phyloP scores from a whole-genome alignment of 2,113 vertebrate species.

The Plestiodon gilberti region DNA sequence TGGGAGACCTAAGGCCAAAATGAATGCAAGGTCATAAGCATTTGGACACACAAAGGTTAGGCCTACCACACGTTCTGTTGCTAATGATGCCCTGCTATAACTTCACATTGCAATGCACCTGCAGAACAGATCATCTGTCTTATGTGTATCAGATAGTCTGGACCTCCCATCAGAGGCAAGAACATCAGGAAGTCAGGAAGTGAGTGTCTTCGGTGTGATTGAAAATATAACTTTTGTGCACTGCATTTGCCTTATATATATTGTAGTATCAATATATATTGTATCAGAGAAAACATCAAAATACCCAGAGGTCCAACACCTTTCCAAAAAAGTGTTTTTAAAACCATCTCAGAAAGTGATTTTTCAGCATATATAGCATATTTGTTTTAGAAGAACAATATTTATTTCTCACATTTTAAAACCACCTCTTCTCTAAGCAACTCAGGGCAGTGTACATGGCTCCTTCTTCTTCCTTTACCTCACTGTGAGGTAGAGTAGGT shows the following conservation, averaged over 20 bases:
- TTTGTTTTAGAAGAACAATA: not conserved
- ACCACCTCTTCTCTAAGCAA: too few species aligned
- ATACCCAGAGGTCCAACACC: not conserved
- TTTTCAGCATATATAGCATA: not conserved
- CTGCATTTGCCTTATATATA: not conserved
- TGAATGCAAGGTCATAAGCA: not conserved
- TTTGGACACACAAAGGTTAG: slow-evolving; percentile 16
- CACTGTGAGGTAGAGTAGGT: too few species aligned
- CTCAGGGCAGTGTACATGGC: too few species aligned
- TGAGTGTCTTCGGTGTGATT: not conserved
- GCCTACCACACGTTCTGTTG: not conserved
- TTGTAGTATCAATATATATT: too few species aligned
- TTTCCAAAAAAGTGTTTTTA: not conserved
- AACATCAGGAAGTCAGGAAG: not conserved
- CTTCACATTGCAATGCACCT: slow-evolving; percentile 2
- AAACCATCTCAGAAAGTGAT: not conserved
- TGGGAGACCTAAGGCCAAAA: slow-evolving; percentile 3
- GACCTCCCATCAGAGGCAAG: not conserved
- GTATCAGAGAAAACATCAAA: not conserved
- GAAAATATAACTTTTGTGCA: not conserved
- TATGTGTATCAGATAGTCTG: not conserved
- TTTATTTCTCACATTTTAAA: too few species aligned
- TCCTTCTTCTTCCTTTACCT: too few species aligned
- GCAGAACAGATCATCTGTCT: slow-evolving; percentile 21
- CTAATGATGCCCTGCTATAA: not conserved